Conservation (phyloP, 2,113 vertebrate species). For the Melanotaenia duboulayi region DNA sequence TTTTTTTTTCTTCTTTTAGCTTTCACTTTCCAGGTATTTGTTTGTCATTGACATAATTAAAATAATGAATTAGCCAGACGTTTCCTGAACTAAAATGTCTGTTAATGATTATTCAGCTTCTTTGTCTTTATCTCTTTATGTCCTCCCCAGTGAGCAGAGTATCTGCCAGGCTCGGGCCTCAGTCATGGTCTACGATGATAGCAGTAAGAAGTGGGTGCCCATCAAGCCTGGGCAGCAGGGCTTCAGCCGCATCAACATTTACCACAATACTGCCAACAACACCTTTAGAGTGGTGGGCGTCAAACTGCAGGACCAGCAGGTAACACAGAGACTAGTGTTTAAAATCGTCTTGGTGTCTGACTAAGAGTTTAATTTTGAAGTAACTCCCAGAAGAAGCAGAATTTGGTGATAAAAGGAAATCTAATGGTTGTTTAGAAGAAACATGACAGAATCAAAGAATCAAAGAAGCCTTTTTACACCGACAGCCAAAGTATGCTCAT, state of each 20-base stretch:
- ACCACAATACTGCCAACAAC: constrained; percentile 96
- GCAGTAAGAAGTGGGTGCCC: constrained; percentile 99
- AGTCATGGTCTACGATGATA: constrained; percentile 99
- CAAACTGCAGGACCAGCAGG: constrained; percentile 99
- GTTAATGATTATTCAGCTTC: not conserved
- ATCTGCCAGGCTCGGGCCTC: constrained; percentile 99
- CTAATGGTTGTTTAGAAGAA: no score
- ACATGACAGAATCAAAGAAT: no score
- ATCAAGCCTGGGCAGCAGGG: constrained; percentile 98
- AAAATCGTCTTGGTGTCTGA: not conserved
- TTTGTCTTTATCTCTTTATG: constrained; percentile 7
- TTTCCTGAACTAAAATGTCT: rapidly evolving
- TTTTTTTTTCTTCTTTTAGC: no score
- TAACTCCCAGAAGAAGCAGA: not conserved
- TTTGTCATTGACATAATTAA: no score
- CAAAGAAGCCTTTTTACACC: no score
- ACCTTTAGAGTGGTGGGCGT: constrained; percentile 98
- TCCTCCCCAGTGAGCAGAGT: constrained; percentile 91
- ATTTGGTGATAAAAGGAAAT: no score
- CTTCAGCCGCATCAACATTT: constrained; percentile 99
- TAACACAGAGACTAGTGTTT: constrained; percentile 49
- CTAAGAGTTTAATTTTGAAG: not conserved
- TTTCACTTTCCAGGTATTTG: no score
- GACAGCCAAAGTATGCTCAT: no score
- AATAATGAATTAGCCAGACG: no score